Conservation (phyloP, 2,797 vertebrate genomes). For the Anguilla megastoma region DNA sequence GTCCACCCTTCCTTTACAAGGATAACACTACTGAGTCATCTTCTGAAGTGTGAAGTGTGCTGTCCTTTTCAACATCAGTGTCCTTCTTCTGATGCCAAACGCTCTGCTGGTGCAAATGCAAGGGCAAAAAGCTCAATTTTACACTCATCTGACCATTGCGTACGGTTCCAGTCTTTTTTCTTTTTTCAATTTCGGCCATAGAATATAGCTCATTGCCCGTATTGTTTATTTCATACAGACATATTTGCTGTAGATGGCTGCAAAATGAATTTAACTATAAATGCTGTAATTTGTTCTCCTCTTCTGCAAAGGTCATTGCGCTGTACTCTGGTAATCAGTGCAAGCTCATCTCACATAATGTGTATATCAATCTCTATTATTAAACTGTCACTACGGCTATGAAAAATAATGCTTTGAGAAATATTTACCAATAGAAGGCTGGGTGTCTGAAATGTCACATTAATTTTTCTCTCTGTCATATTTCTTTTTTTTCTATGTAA, state of each 20-base stretch:
- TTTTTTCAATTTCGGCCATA: no score
- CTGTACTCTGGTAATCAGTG: neutral
- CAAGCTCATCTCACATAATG: neutral
- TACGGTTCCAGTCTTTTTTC: no score
- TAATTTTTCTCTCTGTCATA: neutral
- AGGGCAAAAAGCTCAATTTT: no score
- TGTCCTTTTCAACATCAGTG: no score
- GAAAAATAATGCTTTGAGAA: neutral
- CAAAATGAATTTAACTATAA: neutral
- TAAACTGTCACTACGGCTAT: neutral
- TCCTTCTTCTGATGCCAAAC: no score
- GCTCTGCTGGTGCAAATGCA: no score
- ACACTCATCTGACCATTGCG: no score
- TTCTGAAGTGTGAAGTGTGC: neutral
- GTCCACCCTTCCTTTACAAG: neutral
- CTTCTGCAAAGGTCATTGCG: neutral
- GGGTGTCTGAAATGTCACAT: neutral
- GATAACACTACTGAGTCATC: neutral
- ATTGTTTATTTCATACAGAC: no score
- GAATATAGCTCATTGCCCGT: no score
- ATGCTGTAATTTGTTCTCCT: neutral
- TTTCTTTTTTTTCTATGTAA: neutral
- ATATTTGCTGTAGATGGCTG: neutral
- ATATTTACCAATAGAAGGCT: neutral
- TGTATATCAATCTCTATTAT: neutral